Conservation (phyloP, 2,888 invertebrate genomes). For the Cheilosia vulpina region DNA sequence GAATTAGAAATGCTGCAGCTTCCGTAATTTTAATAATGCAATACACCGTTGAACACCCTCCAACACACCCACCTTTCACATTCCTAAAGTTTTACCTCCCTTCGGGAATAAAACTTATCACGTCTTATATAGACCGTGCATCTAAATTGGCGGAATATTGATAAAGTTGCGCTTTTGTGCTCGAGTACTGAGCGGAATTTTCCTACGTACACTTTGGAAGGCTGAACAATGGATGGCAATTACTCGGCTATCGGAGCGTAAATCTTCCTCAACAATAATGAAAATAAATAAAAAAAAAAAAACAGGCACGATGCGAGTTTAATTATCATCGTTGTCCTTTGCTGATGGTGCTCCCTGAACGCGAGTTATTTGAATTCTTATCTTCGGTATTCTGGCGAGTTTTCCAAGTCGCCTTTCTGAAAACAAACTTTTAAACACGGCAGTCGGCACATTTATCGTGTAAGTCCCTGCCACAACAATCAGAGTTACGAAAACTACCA, state of each 20-base stretch:
- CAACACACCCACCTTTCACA: not conserved
- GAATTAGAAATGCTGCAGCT: constrained; percentile 27
- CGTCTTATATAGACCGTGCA: constrained; percentile 8
- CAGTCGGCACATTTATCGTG: not conserved
- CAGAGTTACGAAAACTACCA: not conserved
- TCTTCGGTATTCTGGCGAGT: not conserved
- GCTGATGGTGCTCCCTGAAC: constrained; percentile 10
- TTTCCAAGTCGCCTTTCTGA: not conserved
- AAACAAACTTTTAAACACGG: not conserved
- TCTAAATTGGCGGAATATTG: constrained; percentile 34
- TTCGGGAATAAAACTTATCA: constrained; percentile 2
- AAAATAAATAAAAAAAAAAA: too few relatives aligned
- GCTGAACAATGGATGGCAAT: constrained; percentile 41
- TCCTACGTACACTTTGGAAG: not conserved
- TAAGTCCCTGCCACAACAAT: not conserved
- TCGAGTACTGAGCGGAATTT: constrained; percentile 23
- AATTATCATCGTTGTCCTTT: constrained; percentile 15
- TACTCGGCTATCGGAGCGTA: constrained; percentile 38
- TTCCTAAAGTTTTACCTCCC: not conserved
- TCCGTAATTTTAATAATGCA: constrained; percentile 20
- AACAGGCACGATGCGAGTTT: not conserved
- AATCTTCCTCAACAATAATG: constrained; percentile 45
- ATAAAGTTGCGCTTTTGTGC: constrained; percentile 48
- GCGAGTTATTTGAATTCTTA: constrained; percentile 13
- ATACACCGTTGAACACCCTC: constrained; percentile 2